A percentile compares a stretch with the other conserved stretches of the same genome.
Conservation (phyloP, 2,888 invertebrate species). For the Erpobdella octoculata region DNA sequence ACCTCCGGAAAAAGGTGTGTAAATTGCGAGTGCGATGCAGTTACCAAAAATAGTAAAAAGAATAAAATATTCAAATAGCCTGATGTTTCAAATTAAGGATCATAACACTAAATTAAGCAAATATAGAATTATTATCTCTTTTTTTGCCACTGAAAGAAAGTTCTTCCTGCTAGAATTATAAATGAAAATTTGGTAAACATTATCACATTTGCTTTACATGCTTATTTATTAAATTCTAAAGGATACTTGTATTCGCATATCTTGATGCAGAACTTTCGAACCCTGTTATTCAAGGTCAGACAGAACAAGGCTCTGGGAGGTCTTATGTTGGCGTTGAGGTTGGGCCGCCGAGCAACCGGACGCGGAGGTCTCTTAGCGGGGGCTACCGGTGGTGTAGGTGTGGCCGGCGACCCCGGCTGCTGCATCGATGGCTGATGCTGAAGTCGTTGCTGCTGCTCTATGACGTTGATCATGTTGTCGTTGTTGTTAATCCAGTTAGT, state of each 20-base stretch:
- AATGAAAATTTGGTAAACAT: too few relatives aligned
- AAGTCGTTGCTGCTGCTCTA: constrained; percentile 19
- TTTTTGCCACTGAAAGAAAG: too few relatives aligned
- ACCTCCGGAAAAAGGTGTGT: constrained; percentile 90
- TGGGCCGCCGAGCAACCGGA: constrained; percentile 48
- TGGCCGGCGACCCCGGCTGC: neutral
- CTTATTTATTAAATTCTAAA: too few relatives aligned
- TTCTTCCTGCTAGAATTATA: too few relatives aligned
- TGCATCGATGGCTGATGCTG: constrained; percentile 7
- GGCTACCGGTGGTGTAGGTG: neutral
- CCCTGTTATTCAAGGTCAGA: constrained; percentile 83
- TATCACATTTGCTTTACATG: too few relatives aligned
- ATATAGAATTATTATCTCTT: too few relatives aligned
- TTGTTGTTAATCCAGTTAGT: constrained; percentile 5
- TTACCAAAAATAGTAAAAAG: constrained; percentile 96
- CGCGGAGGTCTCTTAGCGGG: constrained; percentile 38
- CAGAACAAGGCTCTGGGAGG: constrained; percentile 88
- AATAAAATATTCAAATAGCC: constrained; percentile 98
- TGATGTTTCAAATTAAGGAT: constrained; percentile 49
- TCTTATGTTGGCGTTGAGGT: constrained; percentile 68
- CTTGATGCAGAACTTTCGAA: constrained; percentile 87
- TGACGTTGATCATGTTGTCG: constrained; percentile 23
- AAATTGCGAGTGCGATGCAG: constrained; percentile 95
- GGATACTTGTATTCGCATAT: constrained; percentile 98
- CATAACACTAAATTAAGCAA: neutral